These are phyloP conservation scores for Burhinus oedicnemus DNA, from an alignment of 2,113 vertebrate genomes.

Conservation along the genomic window DNA sequence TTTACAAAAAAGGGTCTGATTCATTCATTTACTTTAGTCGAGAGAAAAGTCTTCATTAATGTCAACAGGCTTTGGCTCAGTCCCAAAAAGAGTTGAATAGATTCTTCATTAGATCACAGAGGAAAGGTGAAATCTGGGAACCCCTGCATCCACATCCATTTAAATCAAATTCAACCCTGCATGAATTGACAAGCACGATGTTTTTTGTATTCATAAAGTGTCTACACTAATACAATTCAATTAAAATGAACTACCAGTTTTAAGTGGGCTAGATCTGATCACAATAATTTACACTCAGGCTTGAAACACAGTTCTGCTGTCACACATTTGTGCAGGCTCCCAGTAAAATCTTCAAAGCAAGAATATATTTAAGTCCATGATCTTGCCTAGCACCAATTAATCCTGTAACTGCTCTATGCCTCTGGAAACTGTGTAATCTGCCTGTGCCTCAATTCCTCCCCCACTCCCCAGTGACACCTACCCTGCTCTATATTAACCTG, in stretches of 20 bases:
- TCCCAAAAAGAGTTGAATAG: neutral
- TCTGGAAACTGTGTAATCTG: slow-evolving; percentile 49
- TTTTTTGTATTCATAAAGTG: slow-evolving; percentile 45
- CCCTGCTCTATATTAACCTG: neutral
- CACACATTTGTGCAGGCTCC: slow-evolving; percentile 37
- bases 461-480: neutral
- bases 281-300: slow-evolving; percentile 33
- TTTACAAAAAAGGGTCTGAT: neutral
- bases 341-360: slow-evolving; percentile 63
- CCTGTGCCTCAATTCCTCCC: slow-evolving; percentile 25
- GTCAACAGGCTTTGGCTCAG: slow-evolving; percentile 6
- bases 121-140: slow-evolving; percentile 27
- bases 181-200: neutral
- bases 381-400: slow-evolving; percentile 53
- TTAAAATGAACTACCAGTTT: slow-evolving; percentile 57
- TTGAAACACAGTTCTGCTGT: slow-evolving; percentile 38
- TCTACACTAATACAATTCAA: slow-evolving; percentile 50
- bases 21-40: neutral
- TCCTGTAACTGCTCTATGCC: slow-evolving; percentile 48
- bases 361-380: slow-evolving; percentile 54
- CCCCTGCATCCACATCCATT: slow-evolving; percentile 12
- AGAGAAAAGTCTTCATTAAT: neutral
- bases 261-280: slow-evolving; percentile 58
- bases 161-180: neutral
- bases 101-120: neutral